Base-by-base conservation (phyloP, 2,797 vertebrate species). In the Melanotaenia maccullochi region DNA sequence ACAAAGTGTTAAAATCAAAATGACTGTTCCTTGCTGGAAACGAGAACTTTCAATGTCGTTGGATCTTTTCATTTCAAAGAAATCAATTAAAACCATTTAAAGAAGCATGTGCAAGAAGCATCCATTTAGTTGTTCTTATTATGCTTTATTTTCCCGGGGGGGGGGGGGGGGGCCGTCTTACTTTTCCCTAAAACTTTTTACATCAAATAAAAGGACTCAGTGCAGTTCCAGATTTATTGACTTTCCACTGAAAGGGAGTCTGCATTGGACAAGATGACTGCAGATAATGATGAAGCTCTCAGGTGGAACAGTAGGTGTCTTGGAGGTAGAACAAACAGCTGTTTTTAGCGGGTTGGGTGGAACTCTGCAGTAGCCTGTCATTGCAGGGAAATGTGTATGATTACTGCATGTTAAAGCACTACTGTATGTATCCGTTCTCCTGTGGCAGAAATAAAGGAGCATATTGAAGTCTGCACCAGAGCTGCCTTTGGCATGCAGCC, bases 401-500 rank as follows among this genome's bases (percentile, higher is more conserved):
- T 77, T 60, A 69, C 12, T n/a, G 7, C 0, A 13, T 30, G 40
- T 79, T 35, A 67, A 36, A 68, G 28, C 60, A 51, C 49, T 25
- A 11, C 6, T 49, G 16, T 65, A n/a, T 78, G n/a, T 60, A 38
- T 63, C 70, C 18, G 59, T 66, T 13, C 22, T 51, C 60, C 40
- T 70, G 51, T 61, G 59, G 6, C 85, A 94, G 94, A 87, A 57
- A 42, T 94, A 25, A 91, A 76, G 71, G 91, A 94, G 73, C 81
- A 90, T 66, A 11, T 95, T 61, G 88, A 76, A 20, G 5, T 93
- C 61, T 78, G 83, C 5, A 82, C 79, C 78, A 91, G 92, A 63
- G 66, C 86, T 0, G 75, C 94, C 1, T 93, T 94, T 77, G 94
- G 94, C 61, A 57, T 91, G 70, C 93, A 95, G 81, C 84, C 93